Percentiles rank a stretch among this genome's conserved stretches.
Evolutionary conservation across 2,797 vertebrate genomes (phyloP).

Genomic region (Enteromius trimaculatus): DNA sequence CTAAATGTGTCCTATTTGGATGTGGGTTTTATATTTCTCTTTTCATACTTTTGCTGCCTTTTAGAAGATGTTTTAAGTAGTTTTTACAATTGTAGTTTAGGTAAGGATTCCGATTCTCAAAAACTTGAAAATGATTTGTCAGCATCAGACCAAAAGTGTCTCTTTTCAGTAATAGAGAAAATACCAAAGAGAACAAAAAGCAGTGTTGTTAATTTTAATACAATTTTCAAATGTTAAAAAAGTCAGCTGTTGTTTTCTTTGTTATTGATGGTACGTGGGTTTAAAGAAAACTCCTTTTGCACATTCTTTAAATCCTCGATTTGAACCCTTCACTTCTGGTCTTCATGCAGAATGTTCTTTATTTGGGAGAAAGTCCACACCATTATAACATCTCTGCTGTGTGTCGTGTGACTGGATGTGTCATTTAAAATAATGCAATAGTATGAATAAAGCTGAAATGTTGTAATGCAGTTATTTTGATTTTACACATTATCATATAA

Average conservation of each 20-base stretch:
- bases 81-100: constrained; percentile 40
- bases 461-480: constrained; percentile 15
- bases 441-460: constrained; percentile 41
- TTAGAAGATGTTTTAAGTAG: not conserved
- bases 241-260: not conserved
- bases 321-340: constrained; percentile 26
- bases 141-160: constrained; percentile 49
- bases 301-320: constrained; percentile 35
- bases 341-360: constrained; percentile 30
- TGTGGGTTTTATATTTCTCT: constrained; percentile 58
- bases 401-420: constrained; percentile 25
- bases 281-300: constrained; percentile 41
- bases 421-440: constrained; percentile 38
- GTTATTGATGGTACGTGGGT: not conserved
- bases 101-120: constrained; percentile 7
- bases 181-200: constrained; percentile 26
- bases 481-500: not conserved
- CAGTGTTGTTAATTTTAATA: not conserved
- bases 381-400: constrained; percentile 42
- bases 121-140: not conserved
- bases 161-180: constrained; percentile 10
- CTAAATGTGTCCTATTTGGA: constrained; percentile 37
- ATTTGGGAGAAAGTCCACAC: constrained; percentile 19
- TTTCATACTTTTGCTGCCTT: constrained; percentile 56
- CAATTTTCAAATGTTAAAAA: not conserved